These are phyloP conservation scores for Maylandia zebra DNA, from an alignment of 2,113 vertebrate genomes.

Conservation along the genomic window DNA sequence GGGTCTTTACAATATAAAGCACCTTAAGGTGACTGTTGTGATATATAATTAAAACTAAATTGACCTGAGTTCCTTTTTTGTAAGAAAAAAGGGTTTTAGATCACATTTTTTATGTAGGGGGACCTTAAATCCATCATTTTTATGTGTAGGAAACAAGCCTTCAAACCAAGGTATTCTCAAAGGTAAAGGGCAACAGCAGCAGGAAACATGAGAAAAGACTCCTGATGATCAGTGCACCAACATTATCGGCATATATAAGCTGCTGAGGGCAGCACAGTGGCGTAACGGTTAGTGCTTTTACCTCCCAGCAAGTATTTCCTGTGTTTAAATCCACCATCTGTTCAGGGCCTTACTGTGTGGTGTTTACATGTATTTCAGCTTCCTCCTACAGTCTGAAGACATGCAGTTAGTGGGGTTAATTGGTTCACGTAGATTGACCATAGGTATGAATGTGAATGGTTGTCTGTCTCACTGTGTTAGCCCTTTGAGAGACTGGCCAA, in stretches of 20 bases:
- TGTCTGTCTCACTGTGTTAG: not conserved
- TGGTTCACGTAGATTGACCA: not conserved
- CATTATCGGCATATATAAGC: not conserved
- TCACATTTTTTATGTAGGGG: rapidly evolving
- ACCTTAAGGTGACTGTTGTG: not conserved
- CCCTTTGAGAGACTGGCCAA: not conserved
- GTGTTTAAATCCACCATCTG: not conserved
- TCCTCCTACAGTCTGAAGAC: not conserved
- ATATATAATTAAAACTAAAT: not conserved
- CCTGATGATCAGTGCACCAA: not conserved
- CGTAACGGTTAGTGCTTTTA: not conserved
- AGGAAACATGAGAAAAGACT: not conserved
- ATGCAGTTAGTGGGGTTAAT: not conserved
- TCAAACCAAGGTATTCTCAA: not conserved
- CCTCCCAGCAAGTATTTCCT: not conserved
- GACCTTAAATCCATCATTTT: not conserved
- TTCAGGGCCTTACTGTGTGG: not conserved
- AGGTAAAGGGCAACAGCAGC: not conserved
- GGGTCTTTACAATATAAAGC: not conserved
- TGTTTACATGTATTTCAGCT: not conserved
- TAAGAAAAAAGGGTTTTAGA: not conserved
- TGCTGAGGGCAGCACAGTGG: not conserved
- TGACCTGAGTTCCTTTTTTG: not conserved
- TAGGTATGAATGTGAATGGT: not conserved
- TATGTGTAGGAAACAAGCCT: not conserved